Conservation (phyloP, 2,113 vertebrate species). For the Tichodroma muraria region DNA sequence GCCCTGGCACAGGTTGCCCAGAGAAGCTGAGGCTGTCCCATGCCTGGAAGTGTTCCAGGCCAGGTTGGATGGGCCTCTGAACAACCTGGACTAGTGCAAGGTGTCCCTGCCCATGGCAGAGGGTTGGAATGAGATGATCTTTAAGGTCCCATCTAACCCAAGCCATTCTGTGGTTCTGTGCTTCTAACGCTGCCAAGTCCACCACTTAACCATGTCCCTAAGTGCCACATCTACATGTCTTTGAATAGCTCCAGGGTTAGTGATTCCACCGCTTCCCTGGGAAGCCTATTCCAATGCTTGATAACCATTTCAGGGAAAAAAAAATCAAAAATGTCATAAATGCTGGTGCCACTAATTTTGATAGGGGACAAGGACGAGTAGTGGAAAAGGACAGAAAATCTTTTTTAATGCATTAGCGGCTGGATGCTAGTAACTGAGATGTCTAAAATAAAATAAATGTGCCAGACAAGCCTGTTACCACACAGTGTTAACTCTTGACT, state of each 20-base stretch:
- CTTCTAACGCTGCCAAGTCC: not conserved
- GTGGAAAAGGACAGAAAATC: not conserved
- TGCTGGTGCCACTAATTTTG: not conserved
- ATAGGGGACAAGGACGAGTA: accelerated
- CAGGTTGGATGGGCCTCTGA: not conserved
- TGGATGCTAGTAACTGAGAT: not conserved
- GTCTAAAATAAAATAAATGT: not conserved
- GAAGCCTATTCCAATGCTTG: not conserved
- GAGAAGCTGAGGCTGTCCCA: not conserved
- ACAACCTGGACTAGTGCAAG: accelerated
- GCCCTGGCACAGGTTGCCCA: not conserved
- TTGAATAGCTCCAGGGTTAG: not conserved
- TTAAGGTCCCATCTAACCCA: not conserved
- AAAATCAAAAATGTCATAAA: not conserved
- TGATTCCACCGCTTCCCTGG: not conserved
- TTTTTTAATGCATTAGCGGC: not conserved
- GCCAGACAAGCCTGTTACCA: not conserved
- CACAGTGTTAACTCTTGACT: not conserved
- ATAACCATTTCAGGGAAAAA: not conserved
- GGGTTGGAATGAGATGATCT: no score
- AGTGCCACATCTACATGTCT: not conserved
- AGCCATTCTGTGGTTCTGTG: not conserved
- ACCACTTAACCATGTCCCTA: not conserved
- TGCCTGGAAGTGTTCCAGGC: not conserved
- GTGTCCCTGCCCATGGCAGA: not conserved